Base-by-base conservation (phyloP, 1,140 invertebrate genomes). In the Neuroterus valhalla region DNA sequence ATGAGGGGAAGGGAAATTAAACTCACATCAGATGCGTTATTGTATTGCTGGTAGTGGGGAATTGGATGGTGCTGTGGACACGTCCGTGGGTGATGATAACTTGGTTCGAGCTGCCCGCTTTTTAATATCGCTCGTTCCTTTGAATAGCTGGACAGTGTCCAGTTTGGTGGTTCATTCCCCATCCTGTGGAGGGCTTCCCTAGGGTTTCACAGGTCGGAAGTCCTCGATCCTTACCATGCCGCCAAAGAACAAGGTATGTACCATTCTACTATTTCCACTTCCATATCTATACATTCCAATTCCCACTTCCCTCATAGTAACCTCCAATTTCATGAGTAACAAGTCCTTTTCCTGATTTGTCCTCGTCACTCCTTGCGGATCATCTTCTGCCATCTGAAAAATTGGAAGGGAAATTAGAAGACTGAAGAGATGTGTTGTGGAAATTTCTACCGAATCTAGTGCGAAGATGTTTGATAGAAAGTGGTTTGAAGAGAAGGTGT, bases 211-310 rank as follows among this genome's bases (percentile, higher is more conserved):
- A 26, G 52, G 23, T 48, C 17, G 46, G 46, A 48, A 48, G 46
- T 62, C 52, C 52, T 62, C 52, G 52, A 26, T 62, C 23, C 52
- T 26, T 62, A 19, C 12, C 15, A 85, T 85, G 84, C 78, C 84
- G 71, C 82, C 84, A 8, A 86, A 82, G 52, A 80, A 81, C 66
- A 86, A 86, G 84, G 84, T 86, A 85, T 50, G 74, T 66, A 5
- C 10, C 17, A n/a, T 15, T 31, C 21, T 68, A n/a, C n/a, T n/a
- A 38, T 48, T 31, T 31, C 19, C 10, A 45, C 45, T 23, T 69
- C n/a, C 11, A n/a, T 48, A n/a, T n/a, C n/a, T n/a, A 23, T 48
- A 14, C 12, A 46, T 48, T 45, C 8, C 14, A 43, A 12, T 19
- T 68, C 44, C 12, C 4, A 5, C 10, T 44, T 46, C 15, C 19